phyloP scores from a whole-genome alignment of 1,140 invertebrate species.

The Ericerus pela region DNA sequence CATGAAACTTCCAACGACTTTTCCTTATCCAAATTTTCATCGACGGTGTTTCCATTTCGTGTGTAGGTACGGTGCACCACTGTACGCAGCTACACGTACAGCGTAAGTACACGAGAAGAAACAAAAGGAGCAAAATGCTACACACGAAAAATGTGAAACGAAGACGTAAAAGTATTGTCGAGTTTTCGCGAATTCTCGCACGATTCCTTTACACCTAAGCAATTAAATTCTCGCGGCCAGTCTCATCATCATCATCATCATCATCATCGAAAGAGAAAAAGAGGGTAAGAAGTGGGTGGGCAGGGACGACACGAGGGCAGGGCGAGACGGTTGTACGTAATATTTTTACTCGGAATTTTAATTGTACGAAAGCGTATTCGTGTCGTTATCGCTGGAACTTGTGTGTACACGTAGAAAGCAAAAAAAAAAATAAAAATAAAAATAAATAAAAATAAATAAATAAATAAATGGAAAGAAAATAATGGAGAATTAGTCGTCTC shows the following conservation, averaged over 20 bases:
- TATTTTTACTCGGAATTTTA: slow-evolving; percentile 11
- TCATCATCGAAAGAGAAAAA: too few species aligned
- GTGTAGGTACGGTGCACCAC: neutral
- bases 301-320: too few species aligned
- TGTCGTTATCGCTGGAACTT: slow-evolving; percentile 11
- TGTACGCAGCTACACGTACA: neutral
- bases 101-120: neutral
- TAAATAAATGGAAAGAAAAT: too few species aligned
- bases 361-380: slow-evolving; percentile 10
- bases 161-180: neutral
- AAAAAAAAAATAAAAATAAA: too few species aligned
- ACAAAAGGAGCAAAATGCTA: neutral
- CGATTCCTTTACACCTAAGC: slow-evolving; percentile 1
- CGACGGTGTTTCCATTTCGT: neutral
- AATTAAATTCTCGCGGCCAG: slow-evolving; percentile 6
- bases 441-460: too few species aligned
- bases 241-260: neutral
- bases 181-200: slow-evolving; percentile 10
- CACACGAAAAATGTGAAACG: neutral
- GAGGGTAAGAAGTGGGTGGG: too few species aligned
- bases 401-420: too few species aligned
- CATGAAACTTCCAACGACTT: too few species aligned
- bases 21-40: slow-evolving; percentile 10
- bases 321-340: neutral
- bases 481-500: too few species aligned